Evolutionary conservation across 2,113 vertebrate species (phyloP).

Genomic region (Pristiophorus japonicus): DNA sequence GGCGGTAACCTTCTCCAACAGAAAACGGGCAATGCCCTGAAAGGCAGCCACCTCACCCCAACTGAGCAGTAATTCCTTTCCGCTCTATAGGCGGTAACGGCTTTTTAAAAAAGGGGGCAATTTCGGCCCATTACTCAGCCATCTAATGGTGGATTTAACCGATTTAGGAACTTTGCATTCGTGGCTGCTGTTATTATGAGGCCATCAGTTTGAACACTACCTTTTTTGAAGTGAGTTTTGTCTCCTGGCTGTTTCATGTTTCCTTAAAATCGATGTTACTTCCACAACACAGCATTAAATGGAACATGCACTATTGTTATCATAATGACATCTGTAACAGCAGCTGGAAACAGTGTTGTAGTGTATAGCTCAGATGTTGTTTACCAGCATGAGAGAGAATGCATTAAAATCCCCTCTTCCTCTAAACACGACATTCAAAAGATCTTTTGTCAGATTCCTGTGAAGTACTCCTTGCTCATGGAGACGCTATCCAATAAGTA

Average conservation of each 20-base stretch:
- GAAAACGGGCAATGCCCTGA: too few relatives aligned
- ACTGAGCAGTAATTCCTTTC: too few relatives aligned
- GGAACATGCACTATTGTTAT: not conserved
- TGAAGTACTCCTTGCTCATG: not conserved
- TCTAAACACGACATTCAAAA: not conserved
- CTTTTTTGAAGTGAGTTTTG: not conserved
- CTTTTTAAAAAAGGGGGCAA: too few relatives aligned
- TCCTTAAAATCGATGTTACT: not conserved
- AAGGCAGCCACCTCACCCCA: too few relatives aligned
- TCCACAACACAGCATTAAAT: not conserved
- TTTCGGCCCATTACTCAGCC: too few relatives aligned
- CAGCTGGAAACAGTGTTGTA: not conserved
- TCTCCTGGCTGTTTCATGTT: not conserved
- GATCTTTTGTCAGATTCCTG: not conserved
- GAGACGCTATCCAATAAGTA: not conserved
- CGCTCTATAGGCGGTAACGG: too few relatives aligned
- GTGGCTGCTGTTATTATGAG: not conserved
- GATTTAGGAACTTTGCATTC: not conserved
- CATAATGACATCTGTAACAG: not conserved
- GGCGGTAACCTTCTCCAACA: too few relatives aligned
- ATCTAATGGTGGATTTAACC: not conserved
- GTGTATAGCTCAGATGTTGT: not conserved
- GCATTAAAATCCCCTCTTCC: not conserved
- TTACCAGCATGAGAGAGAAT: not conserved
- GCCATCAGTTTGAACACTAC: not conserved